Base-by-base conservation (phyloP, 2,888 invertebrate species). In the Yponomeuta plumbellus region DNA sequence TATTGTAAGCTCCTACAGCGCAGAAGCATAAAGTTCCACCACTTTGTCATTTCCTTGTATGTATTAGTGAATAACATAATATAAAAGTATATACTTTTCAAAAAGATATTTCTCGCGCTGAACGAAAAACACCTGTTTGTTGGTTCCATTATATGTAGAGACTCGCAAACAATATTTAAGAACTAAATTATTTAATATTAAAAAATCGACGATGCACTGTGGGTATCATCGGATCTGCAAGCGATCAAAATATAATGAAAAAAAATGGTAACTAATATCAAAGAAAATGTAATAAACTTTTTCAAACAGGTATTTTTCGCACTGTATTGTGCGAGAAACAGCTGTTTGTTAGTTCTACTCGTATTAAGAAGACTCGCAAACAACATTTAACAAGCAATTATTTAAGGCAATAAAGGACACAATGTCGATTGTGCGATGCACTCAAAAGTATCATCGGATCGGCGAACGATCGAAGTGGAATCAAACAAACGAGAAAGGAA, bases 401-500 rank as follows among this genome's bases (percentile, higher is more conserved):
- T n/a, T n/a, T n/a, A n/a, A n/a, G n/a, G n/a, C n/a, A n/a, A n/a
- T n/a, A n/a, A n/a, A n/a, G n/a, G n/a, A n/a, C n/a, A n/a, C n/a
- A n/a, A n/a, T n/a, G n/a, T n/a, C n/a, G n/a, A n/a, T n/a, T n/a
- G n/a, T n/a, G n/a, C 8, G n/a, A 23, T 34, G 34, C 34, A 23
- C n/a, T 23, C 61, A 23, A 11, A 20, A 64, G 64, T 64, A 64
- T 52, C 52, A 64, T 64, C 64, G 22, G 52, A 64, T 64, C 64
- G 11, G 52, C 44, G 64, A 64, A n/a, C 74, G 80, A 80, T 78
- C 77, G 80, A 82, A 52, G 17, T 6, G 78, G 81, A 86, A 85
- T 84, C 82, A 84, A 85, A 85, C 83, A 83, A 82, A 83, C 84
- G 72, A 74, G 72, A 13, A 75, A 68, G 68, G 68, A 84, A 88